phyloP scores from a whole-genome alignment of 2,113 vertebrate genomes.

The Redunca redunca region DNA sequence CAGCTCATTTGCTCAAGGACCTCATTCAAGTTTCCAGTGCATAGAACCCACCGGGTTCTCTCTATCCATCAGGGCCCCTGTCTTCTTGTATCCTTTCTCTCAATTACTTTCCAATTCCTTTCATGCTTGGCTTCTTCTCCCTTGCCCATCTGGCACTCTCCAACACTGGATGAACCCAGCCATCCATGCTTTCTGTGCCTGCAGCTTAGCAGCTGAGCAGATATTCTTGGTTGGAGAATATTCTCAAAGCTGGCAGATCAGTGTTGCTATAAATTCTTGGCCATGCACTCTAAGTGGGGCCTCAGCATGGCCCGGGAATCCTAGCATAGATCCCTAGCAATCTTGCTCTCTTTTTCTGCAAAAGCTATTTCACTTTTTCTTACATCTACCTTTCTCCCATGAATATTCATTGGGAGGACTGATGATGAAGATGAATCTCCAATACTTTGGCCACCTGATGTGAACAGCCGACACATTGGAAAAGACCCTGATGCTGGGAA shows the following conservation, averaged over 20 bases:
- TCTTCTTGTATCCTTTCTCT: not conserved
- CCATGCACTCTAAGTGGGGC: not conserved
- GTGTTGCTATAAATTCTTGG: not conserved
- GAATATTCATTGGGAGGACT: not conserved
- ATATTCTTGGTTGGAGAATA: not conserved
- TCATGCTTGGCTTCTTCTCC: not conserved
- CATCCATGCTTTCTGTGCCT: not conserved
- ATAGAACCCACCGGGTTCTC: not conserved
- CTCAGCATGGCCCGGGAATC: not conserved
- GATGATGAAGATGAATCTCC: not conserved
- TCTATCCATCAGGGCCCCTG: not conserved
- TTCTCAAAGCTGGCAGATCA: not conserved
- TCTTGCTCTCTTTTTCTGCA: not conserved
- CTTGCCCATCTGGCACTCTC: not conserved
- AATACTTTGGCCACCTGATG: not conserved
- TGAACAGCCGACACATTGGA: not conserved
- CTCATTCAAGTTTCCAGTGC: not conserved
- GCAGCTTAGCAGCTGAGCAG: not conserved
- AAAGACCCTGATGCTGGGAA: not conserved
- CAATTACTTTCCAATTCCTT: not conserved
- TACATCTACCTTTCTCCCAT: not conserved
- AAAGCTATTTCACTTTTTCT: not conserved
- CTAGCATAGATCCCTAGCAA: not conserved
- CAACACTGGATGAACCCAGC: not conserved
- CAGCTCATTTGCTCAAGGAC: not conserved